Evolutionary conservation across 2,888 invertebrate species (phyloP).

Genomic region (Cryptocephalus moraei): DNA sequence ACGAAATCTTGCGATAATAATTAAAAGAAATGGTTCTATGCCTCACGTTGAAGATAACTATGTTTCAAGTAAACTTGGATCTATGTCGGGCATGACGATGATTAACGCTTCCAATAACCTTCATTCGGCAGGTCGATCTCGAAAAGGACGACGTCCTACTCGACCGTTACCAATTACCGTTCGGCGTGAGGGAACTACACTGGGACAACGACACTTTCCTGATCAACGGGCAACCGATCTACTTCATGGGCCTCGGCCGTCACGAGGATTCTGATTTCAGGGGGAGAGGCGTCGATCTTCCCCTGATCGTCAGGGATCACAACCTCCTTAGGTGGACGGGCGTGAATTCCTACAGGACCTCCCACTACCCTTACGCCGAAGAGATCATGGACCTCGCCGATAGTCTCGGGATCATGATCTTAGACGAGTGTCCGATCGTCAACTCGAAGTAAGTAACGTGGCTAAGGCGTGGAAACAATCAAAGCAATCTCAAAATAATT

Average conservation of each 20-base stretch:
- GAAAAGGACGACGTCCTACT: conserved; percentile 31
- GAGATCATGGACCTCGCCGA: conserved; percentile 92
- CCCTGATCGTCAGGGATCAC: conserved; percentile 80
- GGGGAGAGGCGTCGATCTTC: conserved; percentile 86
- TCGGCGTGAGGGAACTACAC: conserved; percentile 78
- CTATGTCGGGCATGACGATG: too few relatives aligned
- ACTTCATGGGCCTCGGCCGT: conserved; percentile 85
- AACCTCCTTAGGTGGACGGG: conserved; percentile 91
- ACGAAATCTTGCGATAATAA: too few relatives aligned
- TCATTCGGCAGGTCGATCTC: conserved; percentile 10
- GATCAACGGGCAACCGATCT: conserved; percentile 75
- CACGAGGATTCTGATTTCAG: conserved; percentile 91
- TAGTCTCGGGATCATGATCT: conserved; percentile 82
- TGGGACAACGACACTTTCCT: conserved; percentile 67
- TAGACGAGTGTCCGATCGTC: conserved; percentile 90
- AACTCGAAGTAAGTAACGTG: conserved; percentile 71
- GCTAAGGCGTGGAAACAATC: too few relatives aligned
- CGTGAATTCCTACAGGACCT: conserved; percentile 88
- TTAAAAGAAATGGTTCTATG: too few relatives aligned
- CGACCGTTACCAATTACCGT: conserved; percentile 74
- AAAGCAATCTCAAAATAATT: too few relatives aligned
- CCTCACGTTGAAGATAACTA: too few relatives aligned
- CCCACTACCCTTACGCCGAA: conserved; percentile 96
- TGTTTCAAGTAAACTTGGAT: too few relatives aligned
- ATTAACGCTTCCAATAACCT: not conserved